Evolutionary conservation across 2,797 vertebrate species (phyloP), one percentile per base, ranked within the genome.

Genomic region (Leucoraja ocellata): DNA sequence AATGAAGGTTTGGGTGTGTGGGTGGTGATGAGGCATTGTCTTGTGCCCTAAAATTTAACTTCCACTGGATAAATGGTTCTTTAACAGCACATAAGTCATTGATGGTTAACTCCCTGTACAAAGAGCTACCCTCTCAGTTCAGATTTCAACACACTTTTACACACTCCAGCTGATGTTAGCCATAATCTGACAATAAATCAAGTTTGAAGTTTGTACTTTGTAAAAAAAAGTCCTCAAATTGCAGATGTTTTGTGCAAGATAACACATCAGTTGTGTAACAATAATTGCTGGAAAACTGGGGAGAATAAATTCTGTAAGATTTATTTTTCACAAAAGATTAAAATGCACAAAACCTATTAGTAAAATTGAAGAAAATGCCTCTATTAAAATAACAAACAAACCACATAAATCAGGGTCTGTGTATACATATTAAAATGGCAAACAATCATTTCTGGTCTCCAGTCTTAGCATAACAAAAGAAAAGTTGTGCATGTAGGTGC

Each of bases 111-210:
- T 86, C 61, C 84, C n/a, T 65, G 14, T 14, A 18, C 61, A 10
- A 88, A 88, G 6, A 32, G 36, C 63, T 83, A 88, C 32, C 13
- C 28, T 88, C n/a, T 88, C 61, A 8, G 4, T 88, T n/a, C 84
- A 88, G 84, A 88, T 36, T 65, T 88, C 84, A 88, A n/a, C 11
- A 14, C 61, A 88, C n/a, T 78, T 78, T 78, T 78, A 88, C 14
- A 32, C 28, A 88, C n/a, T 88, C 28, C 84, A 88, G 58, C 61
- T 65, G n/a, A 88, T 36, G 61, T 65, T 88, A 88, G 11, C 18
- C 23, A 23, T 46, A 10, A 10, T 58, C 21, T 14, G 1, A 65
- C 28, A 65, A 16, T 21, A 65, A 88, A 88, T 36, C n/a, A 32
- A 65, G 16, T 63, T 65, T 88, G 61, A 88, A 88, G 84, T 63